Percentiles rank a stretch among this genome's conserved stretches.
Conservation (phyloP, 1,140 invertebrate genomes). For the Hycleus phaleratus region DNA sequence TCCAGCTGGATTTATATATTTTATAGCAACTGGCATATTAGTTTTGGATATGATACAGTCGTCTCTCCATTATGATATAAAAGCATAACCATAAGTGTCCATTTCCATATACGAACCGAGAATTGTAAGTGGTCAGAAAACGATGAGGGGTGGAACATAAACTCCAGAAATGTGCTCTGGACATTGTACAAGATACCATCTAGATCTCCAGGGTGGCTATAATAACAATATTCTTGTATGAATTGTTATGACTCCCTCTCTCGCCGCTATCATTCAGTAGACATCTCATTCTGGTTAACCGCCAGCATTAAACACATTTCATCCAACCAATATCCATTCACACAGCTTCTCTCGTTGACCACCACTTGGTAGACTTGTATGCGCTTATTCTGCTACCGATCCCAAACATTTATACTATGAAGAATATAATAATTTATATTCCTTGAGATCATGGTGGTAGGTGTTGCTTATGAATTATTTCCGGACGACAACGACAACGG, state of each 20-base stretch:
- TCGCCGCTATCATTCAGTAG: slow-evolving; percentile 16
- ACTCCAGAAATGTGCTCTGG: slow-evolving; percentile 28
- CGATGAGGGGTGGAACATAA: slow-evolving; percentile 20
- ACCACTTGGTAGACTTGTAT: background rate
- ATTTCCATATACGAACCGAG: slow-evolving; percentile 33
- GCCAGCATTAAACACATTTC: slow-evolving; percentile 22
- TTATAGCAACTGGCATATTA: slow-evolving; percentile 9
- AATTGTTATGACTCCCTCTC: slow-evolving; percentile 17
- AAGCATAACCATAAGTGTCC: slow-evolving; percentile 27
- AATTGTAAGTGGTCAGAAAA: slow-evolving; percentile 32
- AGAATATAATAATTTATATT: background rate
- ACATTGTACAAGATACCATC: slow-evolving; percentile 26
- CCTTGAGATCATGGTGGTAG: background rate
- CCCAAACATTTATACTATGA: background rate
- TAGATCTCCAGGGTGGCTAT: slow-evolving; percentile 25
- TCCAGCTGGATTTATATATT: background rate
- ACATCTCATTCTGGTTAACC: slow-evolving; percentile 22
- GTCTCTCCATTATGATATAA: slow-evolving; percentile 12
- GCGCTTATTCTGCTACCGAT: slow-evolving; percentile 2
- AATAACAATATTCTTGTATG: slow-evolving; percentile 29
- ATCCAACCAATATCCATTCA: slow-evolving; percentile 20
- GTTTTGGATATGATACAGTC: slow-evolving; percentile 12
- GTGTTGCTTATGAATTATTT: slow-evolving; percentile 13
- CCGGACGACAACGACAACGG: background rate
- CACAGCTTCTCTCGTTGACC: slow-evolving; percentile 14